Evolutionary conservation across 1,140 invertebrate species (phyloP), one percentile per base, ranked within the genome.

Genomic region (Diplogasteroides magnus): DNA sequence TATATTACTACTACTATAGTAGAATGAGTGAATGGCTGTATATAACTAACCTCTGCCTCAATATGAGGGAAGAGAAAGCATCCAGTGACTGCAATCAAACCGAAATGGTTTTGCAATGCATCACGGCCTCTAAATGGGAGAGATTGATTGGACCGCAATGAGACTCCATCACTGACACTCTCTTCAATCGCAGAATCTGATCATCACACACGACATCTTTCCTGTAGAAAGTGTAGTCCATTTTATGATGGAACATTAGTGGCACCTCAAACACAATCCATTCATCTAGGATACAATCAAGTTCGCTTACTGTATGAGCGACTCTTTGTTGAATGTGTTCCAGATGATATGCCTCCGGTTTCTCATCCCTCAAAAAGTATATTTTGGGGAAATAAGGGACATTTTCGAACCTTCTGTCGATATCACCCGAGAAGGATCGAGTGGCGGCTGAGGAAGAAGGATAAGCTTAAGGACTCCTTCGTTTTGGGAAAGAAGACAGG

Each of bases 161-260:
- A n/a, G n/a, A n/a, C n/a, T n/a, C 48, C 19, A 64, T 2, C 14
- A 66, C 64, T 55, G 25, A 72, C 70, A 56, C 55, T 68, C 63
- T 73, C 56, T 73, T 58, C 27, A 68, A 28, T 1, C 29, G 25
- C 25, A 74, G 67, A 37, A 74, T 73, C 31, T 74, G 65, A 65
- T 74, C 70, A n/a, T 74, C 65, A 27, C 64, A 67, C n/a, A 74
- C 59, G 28, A 74, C 73, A 61, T 74, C 69, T 56, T 64, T 68
- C 0, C 64, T 29, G 55, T 74, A 74, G 55, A 74, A 74, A 1
- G 73, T 74, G 58, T 64, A 74, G 56, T 74, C 73, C 29, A 74
- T 48, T 0, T 66, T 69, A 13, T 71, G 64, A 15, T 69, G 69
- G 32, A 74, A 74, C 69, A 74, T 72, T 31, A 74, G 31, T 26